phyloP scores from a whole-genome alignment of 2,888 invertebrate species.

The Ochropacha duplaris region DNA sequence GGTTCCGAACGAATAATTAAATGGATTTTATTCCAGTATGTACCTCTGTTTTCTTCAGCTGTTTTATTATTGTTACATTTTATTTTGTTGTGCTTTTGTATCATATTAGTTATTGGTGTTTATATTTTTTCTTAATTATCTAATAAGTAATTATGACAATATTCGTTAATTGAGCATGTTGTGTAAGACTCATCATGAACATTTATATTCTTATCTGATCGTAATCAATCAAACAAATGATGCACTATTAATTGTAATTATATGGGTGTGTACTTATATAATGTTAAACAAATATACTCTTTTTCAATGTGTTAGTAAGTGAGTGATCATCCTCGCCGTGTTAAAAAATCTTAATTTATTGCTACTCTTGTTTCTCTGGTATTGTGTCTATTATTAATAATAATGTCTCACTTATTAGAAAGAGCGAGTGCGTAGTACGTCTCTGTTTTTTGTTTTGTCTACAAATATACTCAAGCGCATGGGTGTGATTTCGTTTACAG shows the following conservation, averaged over 20 bases:
- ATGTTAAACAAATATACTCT: no score
- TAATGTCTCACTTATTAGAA: conserved; percentile 35
- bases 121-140: no score
- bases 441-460: conserved; percentile 38
- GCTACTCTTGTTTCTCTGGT: conserved; percentile 43
- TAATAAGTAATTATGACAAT: background rate
- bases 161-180: background rate
- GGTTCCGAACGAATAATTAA: no score
- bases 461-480: background rate
- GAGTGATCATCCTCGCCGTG: no score
- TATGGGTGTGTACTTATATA: no score
- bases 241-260: background rate
- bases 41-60: no score
- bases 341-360: conserved; percentile 29
- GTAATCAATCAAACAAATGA: background rate
- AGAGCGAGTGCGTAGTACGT: conserved; percentile 40
- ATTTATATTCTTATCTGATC: background rate
- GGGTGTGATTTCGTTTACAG: background rate
- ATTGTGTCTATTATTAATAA: conserved; percentile 53
- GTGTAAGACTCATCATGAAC: no score
- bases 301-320: background rate
- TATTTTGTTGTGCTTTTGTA: no score
- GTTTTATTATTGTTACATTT: no score
- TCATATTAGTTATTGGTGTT: no score
- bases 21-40: no score